Evolutionary conservation across 2,797 vertebrate genomes (phyloP).

Genomic region (Vireo griseus): DNA sequence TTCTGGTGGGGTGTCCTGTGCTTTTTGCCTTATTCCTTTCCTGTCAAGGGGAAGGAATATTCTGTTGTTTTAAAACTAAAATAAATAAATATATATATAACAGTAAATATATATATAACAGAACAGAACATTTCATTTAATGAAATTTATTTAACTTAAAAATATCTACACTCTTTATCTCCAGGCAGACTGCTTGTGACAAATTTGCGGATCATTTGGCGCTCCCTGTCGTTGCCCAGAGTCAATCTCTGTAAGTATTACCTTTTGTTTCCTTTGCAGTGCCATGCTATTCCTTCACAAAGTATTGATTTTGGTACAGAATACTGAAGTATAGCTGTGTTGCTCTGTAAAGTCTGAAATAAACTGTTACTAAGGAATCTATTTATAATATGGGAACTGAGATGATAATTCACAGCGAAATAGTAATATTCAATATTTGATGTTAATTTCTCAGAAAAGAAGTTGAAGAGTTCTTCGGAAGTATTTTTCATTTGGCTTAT

Average conservation of each 20-base stretch:
- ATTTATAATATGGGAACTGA: not conserved
- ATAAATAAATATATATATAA: not conserved
- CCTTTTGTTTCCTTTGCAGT: not conserved
- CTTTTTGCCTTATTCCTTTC: not conserved
- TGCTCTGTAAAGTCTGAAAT: not conserved
- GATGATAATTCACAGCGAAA: not conserved
- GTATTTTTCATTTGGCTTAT: not conserved
- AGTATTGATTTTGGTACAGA: not conserved
- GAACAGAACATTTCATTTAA: not conserved
- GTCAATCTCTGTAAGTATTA: constrained; percentile 93
- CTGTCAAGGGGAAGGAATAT: not conserved
- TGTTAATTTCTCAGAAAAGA: not conserved
- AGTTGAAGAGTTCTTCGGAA: not conserved
- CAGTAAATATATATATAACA: not conserved
- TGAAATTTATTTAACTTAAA: not conserved
- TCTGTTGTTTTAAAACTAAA: not conserved
- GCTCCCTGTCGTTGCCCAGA: constrained; percentile 91
- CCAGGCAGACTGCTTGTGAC: constrained; percentile 92
- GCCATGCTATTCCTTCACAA: not conserved
- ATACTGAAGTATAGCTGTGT: not conserved
- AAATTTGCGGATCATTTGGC: constrained; percentile 96
- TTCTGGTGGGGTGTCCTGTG: not conserved
- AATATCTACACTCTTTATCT: constrained; percentile 8
- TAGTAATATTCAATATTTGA: not conserved
- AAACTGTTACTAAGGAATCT: not conserved